Evolutionary conservation across 2,888 invertebrate species (phyloP).

Genomic region (Teleogryllus oceanicus): DNA sequence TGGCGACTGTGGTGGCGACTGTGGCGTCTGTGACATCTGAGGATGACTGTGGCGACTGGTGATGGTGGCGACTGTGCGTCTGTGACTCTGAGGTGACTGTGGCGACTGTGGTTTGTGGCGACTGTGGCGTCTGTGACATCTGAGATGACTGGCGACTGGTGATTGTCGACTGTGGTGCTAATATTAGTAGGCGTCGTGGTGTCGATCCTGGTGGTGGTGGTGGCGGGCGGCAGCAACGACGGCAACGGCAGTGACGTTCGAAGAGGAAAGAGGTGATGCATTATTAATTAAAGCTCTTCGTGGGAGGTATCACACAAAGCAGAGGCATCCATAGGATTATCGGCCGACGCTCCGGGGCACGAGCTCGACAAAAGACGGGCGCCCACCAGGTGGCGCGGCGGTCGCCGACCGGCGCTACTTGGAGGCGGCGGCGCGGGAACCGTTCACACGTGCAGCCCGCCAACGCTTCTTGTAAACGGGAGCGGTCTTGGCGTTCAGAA

Average conservation of each 20-base stretch:
- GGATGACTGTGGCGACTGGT: too few species aligned
- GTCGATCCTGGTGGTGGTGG: neutral
- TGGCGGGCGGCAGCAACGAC: neutral
- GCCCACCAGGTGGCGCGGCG: neutral
- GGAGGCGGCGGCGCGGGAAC: neutral
- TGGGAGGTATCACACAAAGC: constrained; percentile 7
- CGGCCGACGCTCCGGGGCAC: neutral
- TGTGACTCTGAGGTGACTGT: too few species aligned
- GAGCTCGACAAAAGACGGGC: neutral
- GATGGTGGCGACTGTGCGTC: too few species aligned
- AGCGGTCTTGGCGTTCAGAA: too few species aligned
- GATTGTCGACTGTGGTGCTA: too few species aligned
- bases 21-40: too few species aligned
- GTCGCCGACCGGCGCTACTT: neutral
- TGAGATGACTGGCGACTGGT: too few species aligned
- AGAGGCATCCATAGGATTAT: neutral
- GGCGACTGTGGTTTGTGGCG: too few species aligned
- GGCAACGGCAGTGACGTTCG: neutral
- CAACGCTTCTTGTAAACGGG: neutral
- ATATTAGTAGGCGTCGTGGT: neutral
- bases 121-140: too few species aligned
- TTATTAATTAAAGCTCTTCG: constrained; percentile 18
- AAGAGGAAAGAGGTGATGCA: neutral
- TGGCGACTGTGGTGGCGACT: too few species aligned
- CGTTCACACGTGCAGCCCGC: neutral